A percentile compares a stretch with the other conserved stretches of the same genome.
phyloP scores from a whole-genome alignment of 2,888 invertebrate species.

The Beris chalybata region DNA sequence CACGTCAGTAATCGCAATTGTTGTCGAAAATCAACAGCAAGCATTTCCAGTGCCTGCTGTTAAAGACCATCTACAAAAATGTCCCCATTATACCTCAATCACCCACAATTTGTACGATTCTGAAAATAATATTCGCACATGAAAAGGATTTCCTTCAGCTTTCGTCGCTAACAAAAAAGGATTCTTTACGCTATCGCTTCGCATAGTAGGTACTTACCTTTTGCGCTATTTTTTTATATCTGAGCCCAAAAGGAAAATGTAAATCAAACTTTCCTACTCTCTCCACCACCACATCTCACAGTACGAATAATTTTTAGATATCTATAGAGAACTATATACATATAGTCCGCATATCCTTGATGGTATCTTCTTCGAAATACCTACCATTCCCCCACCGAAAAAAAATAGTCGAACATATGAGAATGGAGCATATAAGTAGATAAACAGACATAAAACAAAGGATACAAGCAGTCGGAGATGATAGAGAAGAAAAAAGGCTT shows the following conservation, averaged over 20 bases:
- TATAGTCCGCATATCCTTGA: conserved; percentile 4
- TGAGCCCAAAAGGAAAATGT: conserved; percentile 13
- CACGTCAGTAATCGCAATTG: too few relatives aligned
- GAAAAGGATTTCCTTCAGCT: conserved; percentile 11
- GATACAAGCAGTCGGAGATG: not conserved
- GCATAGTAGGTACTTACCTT: conserved; percentile 4
- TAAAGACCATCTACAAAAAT: conserved; percentile 17
- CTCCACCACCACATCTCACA: not conserved
- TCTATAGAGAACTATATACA: not conserved
- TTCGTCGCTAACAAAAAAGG: conserved; percentile 11
- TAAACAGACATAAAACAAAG: conserved; percentile 18
- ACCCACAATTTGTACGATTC: conserved; percentile 21
- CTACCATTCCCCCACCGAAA: not conserved
- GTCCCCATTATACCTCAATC: conserved; percentile 19
- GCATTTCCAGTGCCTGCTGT: not conserved
- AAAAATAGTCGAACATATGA: conserved; percentile 16
- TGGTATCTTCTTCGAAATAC: conserved; percentile 7
- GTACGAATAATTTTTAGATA: not conserved
- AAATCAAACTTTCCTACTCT: conserved; percentile 16
- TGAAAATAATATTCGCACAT: conserved; percentile 4
- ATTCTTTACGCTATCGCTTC: not conserved
- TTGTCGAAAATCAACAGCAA: not conserved
- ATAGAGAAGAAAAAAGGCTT: too few relatives aligned
- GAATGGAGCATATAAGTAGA: conserved; percentile 15
- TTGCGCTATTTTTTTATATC: conserved; percentile 5